These are phyloP conservation scores for Lucilia sericata DNA, from an alignment of 1,140 invertebrate species.

Conservation along the genomic window DNA sequence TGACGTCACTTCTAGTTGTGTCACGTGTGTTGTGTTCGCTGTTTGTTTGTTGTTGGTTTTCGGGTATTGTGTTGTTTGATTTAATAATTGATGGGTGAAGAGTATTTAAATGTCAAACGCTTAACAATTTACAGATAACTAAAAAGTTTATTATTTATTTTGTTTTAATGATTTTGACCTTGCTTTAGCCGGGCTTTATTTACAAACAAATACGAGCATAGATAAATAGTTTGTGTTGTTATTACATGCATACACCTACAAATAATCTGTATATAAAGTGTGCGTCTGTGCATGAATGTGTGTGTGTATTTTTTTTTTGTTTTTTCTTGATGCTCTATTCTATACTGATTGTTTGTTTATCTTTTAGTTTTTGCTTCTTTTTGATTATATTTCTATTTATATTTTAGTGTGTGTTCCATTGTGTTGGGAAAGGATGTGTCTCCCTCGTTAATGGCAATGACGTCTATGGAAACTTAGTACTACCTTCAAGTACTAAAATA, in stretches of 20 bases:
- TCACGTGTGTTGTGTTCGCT: background rate
- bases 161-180: slow-evolving; percentile 32
- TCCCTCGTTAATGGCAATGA: slow-evolving; percentile 27
- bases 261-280: background rate
- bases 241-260: background rate
- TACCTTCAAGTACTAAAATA: slow-evolving; percentile 26
- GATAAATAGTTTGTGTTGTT: background rate
- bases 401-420: background rate
- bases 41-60: no score
- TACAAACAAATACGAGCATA: slow-evolving; percentile 36
- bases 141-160: background rate
- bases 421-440: background rate
- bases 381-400: background rate
- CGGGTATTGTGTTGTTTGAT: background rate
- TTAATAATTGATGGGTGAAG: background rate
- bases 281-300: background rate
- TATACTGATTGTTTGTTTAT: background rate
- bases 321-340: background rate
- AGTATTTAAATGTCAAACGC: slow-evolving; percentile 10
- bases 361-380: slow-evolving; percentile 25
- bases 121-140: slow-evolving; percentile 8
- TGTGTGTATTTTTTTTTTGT: background rate
- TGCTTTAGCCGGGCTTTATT: slow-evolving; percentile 42
- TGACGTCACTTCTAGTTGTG: background rate
- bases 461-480: slow-evolving; percentile 39